Base-by-base conservation (phyloP, 2,888 invertebrate species). In the Melanargia galathea region DNA sequence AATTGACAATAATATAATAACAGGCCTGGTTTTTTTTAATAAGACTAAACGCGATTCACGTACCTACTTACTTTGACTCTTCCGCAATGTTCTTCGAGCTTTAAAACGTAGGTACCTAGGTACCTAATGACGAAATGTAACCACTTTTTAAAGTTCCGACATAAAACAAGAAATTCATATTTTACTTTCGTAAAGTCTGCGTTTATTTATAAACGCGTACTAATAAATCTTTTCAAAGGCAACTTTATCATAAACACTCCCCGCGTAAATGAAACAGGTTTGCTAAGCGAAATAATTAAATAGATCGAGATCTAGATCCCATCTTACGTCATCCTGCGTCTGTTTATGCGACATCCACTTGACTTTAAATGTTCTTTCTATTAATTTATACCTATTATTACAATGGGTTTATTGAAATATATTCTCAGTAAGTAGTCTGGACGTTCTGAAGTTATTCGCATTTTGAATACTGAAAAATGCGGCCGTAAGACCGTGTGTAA, bases 291-390 rank as follows among this genome's bases (percentile, higher is more conserved):
- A 52, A 60, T 60, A 57, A 60, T 48, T 62, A 57, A 57, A 46
- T 46, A 49, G 24, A 61, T 57, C 56, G 61, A 45, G 52, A 54
- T 64, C 64, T 58, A 64, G 64, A 58, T 62, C 54, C 54, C 20
- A 54, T 60, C 52, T 65, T 65, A 54, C 62, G 54, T 65, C 62
- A 65, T 54, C 54, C 52, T 52, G 64, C 48, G 48, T 45, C 57
- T 58, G 64, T 43, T 52, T 22, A 38, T 62, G 62, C 58, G 65
- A 65, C 48, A 65, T 55, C 57, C 24, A 43, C 40, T 58, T 55
- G 54, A 54, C 64, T 52, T 18, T 6, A 10, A 11, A 20, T 7
- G 20, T n/a, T 2, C 22, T 54, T 54, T 54, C 54, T 38, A 38
- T 22, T 22, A 48, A 48, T 24, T 48, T 22, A 48, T 22, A 10